These are phyloP conservation scores for Magallana nippona DNA, from an alignment of 2,888 invertebrate genomes.

Conservation along the genomic window DNA sequence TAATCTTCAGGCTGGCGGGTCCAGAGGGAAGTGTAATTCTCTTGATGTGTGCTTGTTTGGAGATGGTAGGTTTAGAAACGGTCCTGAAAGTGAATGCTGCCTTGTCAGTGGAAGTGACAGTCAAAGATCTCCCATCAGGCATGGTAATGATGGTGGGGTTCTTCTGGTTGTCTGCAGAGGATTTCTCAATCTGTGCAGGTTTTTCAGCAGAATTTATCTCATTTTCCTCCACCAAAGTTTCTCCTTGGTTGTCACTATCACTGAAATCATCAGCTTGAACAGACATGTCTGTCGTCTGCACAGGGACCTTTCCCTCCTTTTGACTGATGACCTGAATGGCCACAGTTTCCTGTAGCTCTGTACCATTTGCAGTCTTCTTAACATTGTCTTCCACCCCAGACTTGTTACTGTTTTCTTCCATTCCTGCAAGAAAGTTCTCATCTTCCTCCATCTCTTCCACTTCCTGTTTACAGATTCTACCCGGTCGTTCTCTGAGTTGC, in stretches of 20 bases:
- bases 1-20: background rate
- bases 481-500: background rate
- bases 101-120: background rate
- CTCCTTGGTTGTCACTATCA: background rate
- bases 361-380: background rate
- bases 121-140: slow-evolving; percentile 8
- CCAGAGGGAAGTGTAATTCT: background rate
- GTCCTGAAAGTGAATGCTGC: background rate
- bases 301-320: background rate
- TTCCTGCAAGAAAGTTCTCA: background rate
- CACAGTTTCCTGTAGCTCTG: background rate
- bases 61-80: background rate
- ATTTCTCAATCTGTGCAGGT: background rate
- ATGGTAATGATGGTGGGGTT: background rate
- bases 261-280: slow-evolving; percentile 17
- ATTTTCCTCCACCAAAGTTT: background rate
- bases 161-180: background rate
- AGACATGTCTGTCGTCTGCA: slow-evolving; percentile 2
- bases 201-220: background rate
- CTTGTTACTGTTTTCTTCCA: background rate
- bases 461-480: slow-evolving; percentile 6
- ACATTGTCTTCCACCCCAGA: background rate
- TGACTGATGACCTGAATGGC: background rate
- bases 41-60: background rate
- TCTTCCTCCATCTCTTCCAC: background rate